Evolutionary conservation across 2,888 invertebrate species (phyloP).

Genomic region (Calephelis perditalis): DNA sequence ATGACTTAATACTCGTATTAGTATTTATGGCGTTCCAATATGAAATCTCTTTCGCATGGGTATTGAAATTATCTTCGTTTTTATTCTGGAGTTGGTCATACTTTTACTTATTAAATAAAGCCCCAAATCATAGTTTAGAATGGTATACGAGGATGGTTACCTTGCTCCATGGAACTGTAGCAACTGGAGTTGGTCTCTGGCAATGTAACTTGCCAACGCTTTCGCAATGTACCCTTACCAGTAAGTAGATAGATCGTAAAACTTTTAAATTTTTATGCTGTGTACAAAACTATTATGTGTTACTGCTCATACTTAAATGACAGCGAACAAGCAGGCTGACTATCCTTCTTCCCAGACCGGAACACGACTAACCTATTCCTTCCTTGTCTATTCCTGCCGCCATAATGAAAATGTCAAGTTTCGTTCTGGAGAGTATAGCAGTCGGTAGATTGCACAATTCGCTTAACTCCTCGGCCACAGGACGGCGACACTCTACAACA

Average conservation of each 20-base stretch:
- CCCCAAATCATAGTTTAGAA: constrained; percentile 44
- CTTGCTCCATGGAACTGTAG: constrained; percentile 54
- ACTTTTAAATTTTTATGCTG: too few species aligned
- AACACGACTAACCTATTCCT: too few species aligned
- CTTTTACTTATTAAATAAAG: constrained; percentile 34
- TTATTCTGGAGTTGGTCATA: constrained; percentile 55
- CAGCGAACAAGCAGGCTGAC: too few species aligned
- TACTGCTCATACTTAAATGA: too few species aligned
- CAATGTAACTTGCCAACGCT: constrained; percentile 48
- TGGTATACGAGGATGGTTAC: constrained; percentile 57
- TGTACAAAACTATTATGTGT: too few species aligned
- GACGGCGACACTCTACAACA: too few species aligned
- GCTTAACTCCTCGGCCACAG: too few species aligned
- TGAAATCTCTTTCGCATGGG: constrained; percentile 41
- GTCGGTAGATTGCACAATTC: too few species aligned
- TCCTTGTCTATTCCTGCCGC: too few species aligned
- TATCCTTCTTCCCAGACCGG: too few species aligned
- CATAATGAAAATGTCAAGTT: too few species aligned
- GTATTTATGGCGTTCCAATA: constrained; percentile 40
- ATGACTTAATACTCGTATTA: constrained; percentile 8
- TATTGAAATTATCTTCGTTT: constrained; percentile 54
- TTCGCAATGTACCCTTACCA: constrained; percentile 41
- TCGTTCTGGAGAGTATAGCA: too few species aligned
- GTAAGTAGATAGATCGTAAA: constrained; percentile 37
- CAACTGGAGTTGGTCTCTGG: constrained; percentile 44